These are phyloP conservation scores for Ageneiosus marmoratus DNA, from an alignment of 2,113 vertebrate species.

Conservation along the genomic window DNA sequence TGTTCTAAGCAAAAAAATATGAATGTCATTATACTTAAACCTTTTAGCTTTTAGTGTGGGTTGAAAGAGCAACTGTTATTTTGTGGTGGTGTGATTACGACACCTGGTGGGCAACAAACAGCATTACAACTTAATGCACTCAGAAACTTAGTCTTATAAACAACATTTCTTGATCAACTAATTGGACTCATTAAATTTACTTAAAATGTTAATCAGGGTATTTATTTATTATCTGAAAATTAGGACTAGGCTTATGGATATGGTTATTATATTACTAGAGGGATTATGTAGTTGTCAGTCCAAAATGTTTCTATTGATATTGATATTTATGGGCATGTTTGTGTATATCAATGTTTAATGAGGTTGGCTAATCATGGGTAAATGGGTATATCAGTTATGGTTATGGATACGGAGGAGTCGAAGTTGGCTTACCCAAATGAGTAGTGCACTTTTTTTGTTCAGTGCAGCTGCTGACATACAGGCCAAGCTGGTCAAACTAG, in stretches of 20 bases:
- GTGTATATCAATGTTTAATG: background rate
- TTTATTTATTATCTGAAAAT: background rate
- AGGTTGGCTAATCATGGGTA: background rate
- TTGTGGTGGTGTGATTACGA: slow-evolving; percentile 49
- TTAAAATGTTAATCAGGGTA: background rate
- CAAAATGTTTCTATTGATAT: background rate
- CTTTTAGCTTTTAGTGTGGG: background rate
- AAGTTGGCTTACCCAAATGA: background rate
- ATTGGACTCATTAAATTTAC: background rate
- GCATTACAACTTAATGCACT: slow-evolving; percentile 22
- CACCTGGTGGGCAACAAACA: slow-evolving; percentile 54
- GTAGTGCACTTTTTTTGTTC: background rate
- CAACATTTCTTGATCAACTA: background rate
- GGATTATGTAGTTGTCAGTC: background rate
- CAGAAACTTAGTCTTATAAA: background rate
- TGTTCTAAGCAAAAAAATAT: background rate
- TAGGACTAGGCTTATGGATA: background rate
- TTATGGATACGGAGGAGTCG: background rate
- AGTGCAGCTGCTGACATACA: background rate
- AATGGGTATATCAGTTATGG: background rate
- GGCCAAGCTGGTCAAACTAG: background rate
- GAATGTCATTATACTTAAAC: background rate
- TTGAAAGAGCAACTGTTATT: background rate
- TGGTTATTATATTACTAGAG: background rate
- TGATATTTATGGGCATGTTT: background rate